A percentile compares a stretch with the other conserved stretches of the same genome.
These are phyloP conservation scores for Macrobrachium nipponense DNA, from an alignment of 1,140 invertebrate genomes.

Conservation along the genomic window DNA sequence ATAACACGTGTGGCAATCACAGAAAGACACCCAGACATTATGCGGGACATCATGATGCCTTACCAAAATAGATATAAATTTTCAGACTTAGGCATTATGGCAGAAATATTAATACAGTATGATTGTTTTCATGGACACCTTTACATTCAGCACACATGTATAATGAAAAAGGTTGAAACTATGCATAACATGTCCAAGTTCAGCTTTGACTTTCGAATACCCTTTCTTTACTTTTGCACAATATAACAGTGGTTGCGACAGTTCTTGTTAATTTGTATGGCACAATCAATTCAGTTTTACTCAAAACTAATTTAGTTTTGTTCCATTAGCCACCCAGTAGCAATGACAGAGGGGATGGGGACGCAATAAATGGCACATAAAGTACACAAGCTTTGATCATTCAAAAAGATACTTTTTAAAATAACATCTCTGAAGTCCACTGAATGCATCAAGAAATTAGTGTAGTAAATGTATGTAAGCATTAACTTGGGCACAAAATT, in stretches of 20 bases:
- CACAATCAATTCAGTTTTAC: too few relatives aligned
- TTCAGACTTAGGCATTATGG: slow-evolving; percentile 28
- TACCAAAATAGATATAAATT: slow-evolving; percentile 45
- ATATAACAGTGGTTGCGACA: too few relatives aligned
- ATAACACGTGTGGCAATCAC: slow-evolving; percentile 41
- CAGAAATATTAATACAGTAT: slow-evolving; percentile 35
- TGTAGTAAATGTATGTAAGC: slow-evolving; percentile 1
- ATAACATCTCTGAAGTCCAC: too few relatives aligned
- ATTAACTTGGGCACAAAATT: slow-evolving; percentile 27
- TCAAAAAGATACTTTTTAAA: slow-evolving; percentile 8
- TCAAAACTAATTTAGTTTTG: neutral
- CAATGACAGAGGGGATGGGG: neutral
- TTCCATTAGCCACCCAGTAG: neutral
- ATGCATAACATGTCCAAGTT: slow-evolving; percentile 28
- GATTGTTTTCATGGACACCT: slow-evolving; percentile 36
- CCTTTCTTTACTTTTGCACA: too few relatives aligned
- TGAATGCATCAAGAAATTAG: neutral
- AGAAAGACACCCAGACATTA: slow-evolving; percentile 43
- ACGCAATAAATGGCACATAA: too few relatives aligned
- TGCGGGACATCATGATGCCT: slow-evolving; percentile 36
- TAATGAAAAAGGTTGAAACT: slow-evolving; percentile 36
- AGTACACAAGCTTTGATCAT: neutral
- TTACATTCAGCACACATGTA: slow-evolving; percentile 40
- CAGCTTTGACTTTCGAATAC: neutral
- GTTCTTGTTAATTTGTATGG: too few relatives aligned